Conservation (phyloP, 2,113 vertebrate species). For the Salvelinus sp. region DNA sequence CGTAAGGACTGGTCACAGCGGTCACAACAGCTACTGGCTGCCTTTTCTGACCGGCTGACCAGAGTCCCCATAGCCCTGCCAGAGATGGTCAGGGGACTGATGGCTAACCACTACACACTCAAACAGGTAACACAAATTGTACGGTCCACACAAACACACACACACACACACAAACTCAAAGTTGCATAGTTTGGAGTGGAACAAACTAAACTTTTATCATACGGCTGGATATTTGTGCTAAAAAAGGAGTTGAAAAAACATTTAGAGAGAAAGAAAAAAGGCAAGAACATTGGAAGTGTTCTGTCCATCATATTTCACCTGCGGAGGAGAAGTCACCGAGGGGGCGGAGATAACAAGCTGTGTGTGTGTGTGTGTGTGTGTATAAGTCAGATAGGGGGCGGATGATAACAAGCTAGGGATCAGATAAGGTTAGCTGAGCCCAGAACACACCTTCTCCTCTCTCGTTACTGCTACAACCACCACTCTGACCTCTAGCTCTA, state of each 20-base stretch:
- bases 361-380: no score
- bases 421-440: constrained; percentile 28
- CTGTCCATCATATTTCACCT: constrained; percentile 23
- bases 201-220: not conserved
- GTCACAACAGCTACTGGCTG: constrained; percentile 78
- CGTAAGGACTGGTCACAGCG: constrained; percentile 81
- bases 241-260: not conserved
- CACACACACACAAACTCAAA: constrained; percentile 1
- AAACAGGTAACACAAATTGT: constrained; percentile 80
- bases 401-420: constrained; percentile 41
- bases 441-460: constrained; percentile 40
- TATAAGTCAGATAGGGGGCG: constrained; percentile 13
- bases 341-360: constrained; percentile 42
- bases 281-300: not conserved
- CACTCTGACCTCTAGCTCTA: constrained; percentile 17
- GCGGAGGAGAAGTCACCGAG: constrained; percentile 12
- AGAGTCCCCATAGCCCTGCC: constrained; percentile 84
- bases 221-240: constrained; percentile 18
- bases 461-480: constrained; percentile 51
- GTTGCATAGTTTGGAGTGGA: constrained; percentile 11
- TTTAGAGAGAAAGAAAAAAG: not conserved
- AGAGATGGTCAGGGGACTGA: constrained; percentile 83
- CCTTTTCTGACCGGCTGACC: constrained; percentile 84
- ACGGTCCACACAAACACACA: not conserved
- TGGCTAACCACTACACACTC: constrained; percentile 81